Evolutionary conservation across 2,797 vertebrate species (phyloP), one percentile per base, ranked within the genome.

Genomic region (Lithobates pipiens): DNA sequence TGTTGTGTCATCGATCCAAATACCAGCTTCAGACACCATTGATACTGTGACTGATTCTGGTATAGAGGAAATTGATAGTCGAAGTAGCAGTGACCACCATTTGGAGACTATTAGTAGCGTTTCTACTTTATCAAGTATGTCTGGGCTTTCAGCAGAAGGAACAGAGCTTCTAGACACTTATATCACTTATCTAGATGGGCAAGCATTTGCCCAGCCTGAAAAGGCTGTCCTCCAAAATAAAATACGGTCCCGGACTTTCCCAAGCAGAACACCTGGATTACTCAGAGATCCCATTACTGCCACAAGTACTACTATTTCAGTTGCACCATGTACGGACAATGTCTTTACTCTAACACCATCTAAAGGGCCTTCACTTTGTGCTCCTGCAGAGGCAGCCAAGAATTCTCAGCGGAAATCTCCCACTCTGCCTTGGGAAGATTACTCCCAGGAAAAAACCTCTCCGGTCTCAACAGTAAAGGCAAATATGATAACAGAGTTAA

Each of bases 71-170:
- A 93, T 98, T 79, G 97, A 98, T 91, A 98, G 97, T 85, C 95
- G 97, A 29, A 97, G 97, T 92, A 97, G 97, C 92, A 98, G 97
- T 0, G 97, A 98, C 88, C 93, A 98, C 94, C 97, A 97, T 69
- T 91, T 97, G 90, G 97, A 98, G 85, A 92, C 91, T 82, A 92
- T 93, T 91, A 97, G 94, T 89, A 97, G 97, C 77, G 92, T 97
- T 0, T 93, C 93, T 86, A 96, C 93, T 9, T 91, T 96, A n/a
- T 94, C 94, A 85, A 93, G 93, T 82, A 90, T 95, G 91, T 90
- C 95, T 0, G 91, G 95, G 0, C 89, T 93, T 34, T 91, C 83
- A 29, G 94, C 84, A 16, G 96, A 89, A 89, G 92, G 92, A 44
- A 90, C 91, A 0, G 97, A 98, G 91, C 96, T 97, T 39, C 91